A percentile compares a stretch with the other conserved stretches of the same genome.
Evolutionary conservation across 2,113 vertebrate genomes (phyloP).

Genomic region (Tachysurus vachellii): DNA sequence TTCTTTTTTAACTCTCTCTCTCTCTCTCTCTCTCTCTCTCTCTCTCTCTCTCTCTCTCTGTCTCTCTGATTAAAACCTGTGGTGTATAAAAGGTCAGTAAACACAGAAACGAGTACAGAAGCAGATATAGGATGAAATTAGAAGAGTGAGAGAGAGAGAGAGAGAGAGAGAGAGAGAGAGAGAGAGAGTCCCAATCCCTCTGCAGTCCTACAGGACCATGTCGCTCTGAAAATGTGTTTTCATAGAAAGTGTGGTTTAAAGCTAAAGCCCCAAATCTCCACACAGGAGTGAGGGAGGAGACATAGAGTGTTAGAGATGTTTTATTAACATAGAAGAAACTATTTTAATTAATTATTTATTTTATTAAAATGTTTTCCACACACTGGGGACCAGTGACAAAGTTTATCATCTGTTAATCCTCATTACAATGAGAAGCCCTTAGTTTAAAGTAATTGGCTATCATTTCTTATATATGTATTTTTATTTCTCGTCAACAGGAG

Average conservation of each 20-base stretch:
- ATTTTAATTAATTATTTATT: too few species aligned
- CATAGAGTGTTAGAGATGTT: not conserved
- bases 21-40: not conserved
- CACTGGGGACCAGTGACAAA: not conserved
- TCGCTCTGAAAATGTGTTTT: not conserved
- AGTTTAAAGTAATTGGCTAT: not conserved
- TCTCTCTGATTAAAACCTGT: slow-evolving; percentile 1
- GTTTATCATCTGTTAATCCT: too few species aligned
- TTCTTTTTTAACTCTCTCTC: not conserved
- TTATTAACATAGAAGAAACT: not conserved
- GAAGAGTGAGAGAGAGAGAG: not conserved
- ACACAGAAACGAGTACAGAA: not conserved
- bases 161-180: slow-evolving; percentile 9
- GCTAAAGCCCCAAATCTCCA: not conserved
- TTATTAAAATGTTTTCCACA: not conserved
- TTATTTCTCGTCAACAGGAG: not conserved
- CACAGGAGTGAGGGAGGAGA: not conserved
- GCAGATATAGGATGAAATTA: not conserved
- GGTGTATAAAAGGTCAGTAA: slow-evolving; percentile 8
- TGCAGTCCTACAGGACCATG: not conserved
- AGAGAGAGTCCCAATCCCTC: not conserved
- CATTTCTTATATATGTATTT: not conserved
- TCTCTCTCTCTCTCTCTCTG: not conserved
- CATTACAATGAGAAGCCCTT: too few species aligned
- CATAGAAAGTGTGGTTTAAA: not conserved